Conservation (phyloP, 2,888 invertebrate genomes). For the Habroteleia sp. region DNA sequence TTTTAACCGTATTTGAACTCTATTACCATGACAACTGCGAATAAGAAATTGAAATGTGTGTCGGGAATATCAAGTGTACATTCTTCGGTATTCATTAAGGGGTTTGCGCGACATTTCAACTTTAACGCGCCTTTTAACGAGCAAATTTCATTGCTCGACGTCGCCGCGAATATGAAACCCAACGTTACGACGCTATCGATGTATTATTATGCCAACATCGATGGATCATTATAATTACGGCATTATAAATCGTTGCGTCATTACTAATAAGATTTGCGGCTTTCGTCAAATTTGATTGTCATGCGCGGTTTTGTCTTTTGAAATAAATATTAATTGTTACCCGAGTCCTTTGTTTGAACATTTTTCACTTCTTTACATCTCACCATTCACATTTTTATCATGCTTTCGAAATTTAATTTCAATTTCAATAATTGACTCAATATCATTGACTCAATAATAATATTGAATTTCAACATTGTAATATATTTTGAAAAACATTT, state of each 20-base stretch:
- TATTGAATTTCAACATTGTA: too few species aligned
- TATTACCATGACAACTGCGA: slow-evolving; percentile 22
- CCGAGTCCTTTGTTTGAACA: slow-evolving; percentile 8
- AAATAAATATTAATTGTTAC: slow-evolving; percentile 27
- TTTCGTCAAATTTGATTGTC: slow-evolving; percentile 17
- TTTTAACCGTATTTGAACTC: slow-evolving; percentile 30
- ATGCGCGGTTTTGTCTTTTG: slow-evolving; percentile 4
- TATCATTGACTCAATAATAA: too few species aligned
- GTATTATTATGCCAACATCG: slow-evolving; percentile 3
- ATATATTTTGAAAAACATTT: too few species aligned
- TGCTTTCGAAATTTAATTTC: too few species aligned
- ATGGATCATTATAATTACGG: slow-evolving; percentile 22
- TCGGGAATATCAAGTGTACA: slow-evolving; percentile 25
- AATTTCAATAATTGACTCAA: too few species aligned
- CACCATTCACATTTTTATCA: too few species aligned
- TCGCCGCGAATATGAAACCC: not conserved
- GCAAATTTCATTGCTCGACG: slow-evolving; percentile 6
- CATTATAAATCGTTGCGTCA: slow-evolving; percentile 12
- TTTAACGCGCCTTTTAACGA: slow-evolving; percentile 21
- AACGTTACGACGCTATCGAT: slow-evolving; percentile 4
- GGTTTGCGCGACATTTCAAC: slow-evolving; percentile 29
- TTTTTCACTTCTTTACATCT: too few species aligned
- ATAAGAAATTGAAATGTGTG: slow-evolving; percentile 30
- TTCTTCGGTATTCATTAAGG: slow-evolving; percentile 22
- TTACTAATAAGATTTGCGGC: slow-evolving; percentile 23